A percentile compares a stretch with the other conserved stretches of the same genome.
Evolutionary conservation across 2,113 vertebrate genomes (phyloP).

Genomic region (Rhizomys pruinosus): DNA sequence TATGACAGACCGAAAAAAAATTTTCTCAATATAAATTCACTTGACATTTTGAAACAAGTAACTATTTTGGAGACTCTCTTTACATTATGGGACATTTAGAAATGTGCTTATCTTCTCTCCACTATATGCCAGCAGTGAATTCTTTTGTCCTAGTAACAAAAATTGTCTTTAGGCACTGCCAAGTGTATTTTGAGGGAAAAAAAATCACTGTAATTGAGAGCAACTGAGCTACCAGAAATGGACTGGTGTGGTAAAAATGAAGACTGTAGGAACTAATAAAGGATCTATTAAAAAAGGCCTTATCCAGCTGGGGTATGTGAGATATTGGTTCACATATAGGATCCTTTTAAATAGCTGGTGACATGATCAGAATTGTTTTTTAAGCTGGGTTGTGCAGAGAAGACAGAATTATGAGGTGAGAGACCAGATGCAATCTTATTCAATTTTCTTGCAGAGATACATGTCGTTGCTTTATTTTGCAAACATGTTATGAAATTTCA

Average conservation of each 20-base stretch:
- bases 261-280: background rate
- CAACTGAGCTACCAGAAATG: background rate
- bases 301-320: background rate
- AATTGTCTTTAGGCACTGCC: background rate
- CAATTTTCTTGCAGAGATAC: background rate
- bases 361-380: background rate
- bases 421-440: background rate
- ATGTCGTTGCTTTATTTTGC: background rate
- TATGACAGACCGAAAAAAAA: background rate
- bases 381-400: background rate
- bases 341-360: slow-evolving; percentile 19
- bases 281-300: background rate
- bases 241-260: background rate
- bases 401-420: background rate
- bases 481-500: slow-evolving; percentile 42
- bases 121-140: background rate
- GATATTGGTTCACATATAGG: background rate
- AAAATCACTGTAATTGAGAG: background rate
- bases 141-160: background rate
- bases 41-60: background rate
- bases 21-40: background rate
- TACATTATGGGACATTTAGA: background rate
- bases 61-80: background rate
- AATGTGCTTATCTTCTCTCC: background rate
- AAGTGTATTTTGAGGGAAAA: background rate